Evolutionary conservation across 1,140 invertebrate genomes (phyloP), one percentile per base, ranked within the genome.

Genomic region (Ips nitidus): DNA sequence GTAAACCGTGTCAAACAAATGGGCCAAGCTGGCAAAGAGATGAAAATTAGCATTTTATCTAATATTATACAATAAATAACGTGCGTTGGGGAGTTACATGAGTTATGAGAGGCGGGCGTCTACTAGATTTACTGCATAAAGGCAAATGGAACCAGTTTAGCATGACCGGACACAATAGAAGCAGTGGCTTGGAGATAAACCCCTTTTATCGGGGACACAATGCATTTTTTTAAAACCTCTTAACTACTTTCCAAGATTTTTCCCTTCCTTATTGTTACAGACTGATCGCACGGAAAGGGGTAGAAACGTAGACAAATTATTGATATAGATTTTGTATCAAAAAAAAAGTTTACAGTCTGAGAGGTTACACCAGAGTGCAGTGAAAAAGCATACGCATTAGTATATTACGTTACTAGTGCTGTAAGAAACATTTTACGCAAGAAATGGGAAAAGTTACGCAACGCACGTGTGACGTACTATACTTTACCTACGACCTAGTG

Each of bases 121-220:
- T 40, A 39, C 47, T 65, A 66, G 71, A 72, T 72, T 72, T 72
- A 72, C 53, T 58, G 70, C 56, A 52, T 66, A 55, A 45, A 43
- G 41, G 64, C 70, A 72, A 75, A 75, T 74, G 74, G 72, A 71
- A 68, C 57, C 74, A 74, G 70, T 74, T 72, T 71, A 74, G 68
- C 74, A 69, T 72, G 71, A 75, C 71, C 22, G 73, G 61, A 73
- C 72, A 71, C 72, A 71, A 73, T 80, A 77, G 78, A 80, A 77
- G 80, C 82, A 83, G 82, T 83, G 80, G 79, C 69, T 79, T 78
- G 82, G 80, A 77, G 47, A 65, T 65, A 47, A 65, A 65, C 4
- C 42, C 52, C 43, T 41, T 47, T 43, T 52, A 55, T 5, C 37
- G 42, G n/a, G 36, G 59, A 50, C 39, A 47, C 58, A 42, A 43